Base-by-base conservation (phyloP, 2,888 invertebrate species). In the Apotomis betuletana region DNA sequence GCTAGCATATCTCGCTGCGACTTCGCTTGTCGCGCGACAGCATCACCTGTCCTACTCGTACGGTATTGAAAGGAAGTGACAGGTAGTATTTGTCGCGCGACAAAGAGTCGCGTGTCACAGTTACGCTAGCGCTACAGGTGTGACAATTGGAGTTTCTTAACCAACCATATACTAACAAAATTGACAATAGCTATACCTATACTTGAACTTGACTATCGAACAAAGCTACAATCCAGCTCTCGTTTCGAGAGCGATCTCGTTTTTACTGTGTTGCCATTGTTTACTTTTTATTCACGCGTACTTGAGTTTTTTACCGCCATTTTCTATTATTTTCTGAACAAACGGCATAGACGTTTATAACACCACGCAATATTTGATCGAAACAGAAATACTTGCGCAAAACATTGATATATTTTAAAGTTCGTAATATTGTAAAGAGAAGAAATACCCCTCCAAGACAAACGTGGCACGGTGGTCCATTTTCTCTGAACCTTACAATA, bases 211-310 rank as follows among this genome's bases (percentile, higher is more conserved):
- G 49, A 10, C 55, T 15, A 15, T 6, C 38, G 58, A 51, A 51
- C 62, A 51, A 49, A 62, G 62, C 61, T n/a, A n/a, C 8, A n/a
- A 38, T 12, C 15, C 61, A 15, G 49, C 51, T 62, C 61, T 49
- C 51, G 6, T 51, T 27, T 49, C 61, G 61, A 36, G 36, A 49
- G 15, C 44, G 46, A 62, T 38, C n/a, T 8, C 13, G 9, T 62
- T 62, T 62, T 62, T 62, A 62, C 62, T n/a, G 51, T 62, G 49
- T 62, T 51, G 12, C 62, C 6, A 62, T 62, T 62, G 62, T 62
- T 62, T 51, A 51, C 51, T 62, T 62, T 62, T 62, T 62, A 36
- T 51, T n/a, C 49, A 62, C 62, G 36, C 49, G 49, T 6, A 36
- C 46, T 60, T 46, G 27, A 27, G 27, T 49, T 61, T 61, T 41